Percentiles rank a stretch among this genome's conserved stretches.
Conservation (phyloP, 2,113 vertebrate species). For the Echinops telfairi region DNA sequence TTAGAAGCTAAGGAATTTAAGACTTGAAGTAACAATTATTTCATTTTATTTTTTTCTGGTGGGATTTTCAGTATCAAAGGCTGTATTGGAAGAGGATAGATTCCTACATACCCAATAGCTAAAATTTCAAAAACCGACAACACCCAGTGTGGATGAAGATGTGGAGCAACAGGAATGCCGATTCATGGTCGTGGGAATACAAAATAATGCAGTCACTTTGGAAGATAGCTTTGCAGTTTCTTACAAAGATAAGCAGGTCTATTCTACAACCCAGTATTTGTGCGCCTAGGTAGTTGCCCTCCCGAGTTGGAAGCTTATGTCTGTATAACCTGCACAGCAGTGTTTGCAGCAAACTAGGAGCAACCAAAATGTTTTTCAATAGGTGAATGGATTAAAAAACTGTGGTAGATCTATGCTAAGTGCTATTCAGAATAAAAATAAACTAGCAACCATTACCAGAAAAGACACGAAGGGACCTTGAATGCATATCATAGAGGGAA, state of each 20-base stretch:
- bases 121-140: background rate
- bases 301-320: background rate
- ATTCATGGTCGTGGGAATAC: background rate
- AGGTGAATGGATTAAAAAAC: background rate
- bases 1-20: slow-evolving; percentile 17
- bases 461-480: background rate
- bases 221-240: background rate
- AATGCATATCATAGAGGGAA: background rate
- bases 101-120: background rate
- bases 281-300: background rate
- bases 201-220: background rate
- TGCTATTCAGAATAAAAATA: background rate
- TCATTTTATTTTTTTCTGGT: slow-evolving; percentile 2
- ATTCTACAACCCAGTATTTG: background rate
- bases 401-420: background rate
- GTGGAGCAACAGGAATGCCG: background rate
- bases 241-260: too few species aligned
- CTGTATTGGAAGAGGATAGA: slow-evolving; percentile 4
- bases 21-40: background rate
- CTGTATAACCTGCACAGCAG: background rate
- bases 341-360: background rate
- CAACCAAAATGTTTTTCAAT: background rate
- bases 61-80: slow-evolving; percentile 40
- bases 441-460: background rate
- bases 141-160: background rate